Conservation (phyloP, 2,888 invertebrate species). For the Philereme vetulata region DNA sequence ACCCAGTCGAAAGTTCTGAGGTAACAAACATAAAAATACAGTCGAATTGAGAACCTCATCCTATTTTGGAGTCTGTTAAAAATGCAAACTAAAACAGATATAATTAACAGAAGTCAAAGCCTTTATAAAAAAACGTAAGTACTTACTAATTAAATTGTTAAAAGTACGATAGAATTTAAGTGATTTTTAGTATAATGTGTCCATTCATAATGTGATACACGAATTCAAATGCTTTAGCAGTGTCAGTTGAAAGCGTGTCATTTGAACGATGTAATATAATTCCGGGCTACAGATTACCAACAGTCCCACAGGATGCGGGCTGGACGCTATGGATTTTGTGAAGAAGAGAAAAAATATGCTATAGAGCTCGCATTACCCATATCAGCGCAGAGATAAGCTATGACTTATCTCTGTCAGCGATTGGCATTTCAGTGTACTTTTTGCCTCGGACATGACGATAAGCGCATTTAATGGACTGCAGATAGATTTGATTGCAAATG, state of each 20-base stretch:
- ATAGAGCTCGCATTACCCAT: background rate
- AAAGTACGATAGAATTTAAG: too few relatives aligned
- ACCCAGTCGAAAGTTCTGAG: too few relatives aligned
- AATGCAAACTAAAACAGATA: too few relatives aligned
- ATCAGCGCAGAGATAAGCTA: background rate
- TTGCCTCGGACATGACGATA: background rate
- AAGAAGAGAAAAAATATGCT: background rate
- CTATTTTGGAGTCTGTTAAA: too few relatives aligned
- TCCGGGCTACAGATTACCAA: conserved; percentile 27
- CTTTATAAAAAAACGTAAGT: too few relatives aligned
- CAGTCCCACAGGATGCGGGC: conserved; percentile 35
- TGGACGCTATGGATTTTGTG: background rate
- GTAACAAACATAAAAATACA: too few relatives aligned
- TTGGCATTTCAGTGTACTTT: background rate
- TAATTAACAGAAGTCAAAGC: too few relatives aligned
- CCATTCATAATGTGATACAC: conserved; percentile 17
- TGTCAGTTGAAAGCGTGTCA: conserved; percentile 16
- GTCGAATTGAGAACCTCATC: too few relatives aligned
- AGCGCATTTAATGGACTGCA: conserved; percentile 17
- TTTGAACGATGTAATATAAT: conserved; percentile 33
- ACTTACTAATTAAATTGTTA: too few relatives aligned
- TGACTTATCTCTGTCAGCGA: background rate
- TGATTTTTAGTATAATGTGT: too few relatives aligned
- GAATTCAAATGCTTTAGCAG: conserved; percentile 13
- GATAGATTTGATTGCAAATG: conserved; percentile 16